Evolutionary conservation across 2,113 vertebrate genomes (phyloP), one percentile per base, ranked within the genome.

Genomic region (Lates calcarifer): DNA sequence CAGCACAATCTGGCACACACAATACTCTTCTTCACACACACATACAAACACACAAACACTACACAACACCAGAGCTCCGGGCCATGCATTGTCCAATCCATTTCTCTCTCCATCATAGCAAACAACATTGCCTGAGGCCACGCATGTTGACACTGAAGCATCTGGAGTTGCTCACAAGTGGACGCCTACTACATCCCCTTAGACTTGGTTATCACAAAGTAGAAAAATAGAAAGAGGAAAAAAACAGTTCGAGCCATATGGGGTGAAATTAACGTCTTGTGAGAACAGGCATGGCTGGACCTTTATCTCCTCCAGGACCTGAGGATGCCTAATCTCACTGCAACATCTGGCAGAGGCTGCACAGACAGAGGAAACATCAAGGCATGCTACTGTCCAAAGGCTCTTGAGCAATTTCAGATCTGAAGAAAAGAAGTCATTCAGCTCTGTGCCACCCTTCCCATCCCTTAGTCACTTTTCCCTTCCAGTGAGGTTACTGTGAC

Each of bases 311-410:
- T 82, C 69, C 66, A 78, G 83, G 74, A 91, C 56, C 57, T 14
- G 51, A 37, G 60, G 31, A 85, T 20, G 74, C 47, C 45, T 92
- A 78, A 92, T 93, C 92, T 89, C 74, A 14, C 74, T 28, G 75
- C 81, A 89, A 87, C 90, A 92, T 92, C 87, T 92, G 91, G 87
- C 71, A 74, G 72, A 57, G 39, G 73, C 69, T 56, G 78, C 62
- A 57, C 39, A 69, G 65, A 68, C 80, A 47, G 62, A 74, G 33
- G 67, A 51, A 72, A 63, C 85, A 87, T 82, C 76, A 70, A 81
- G 80, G 79, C 78, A 31, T 65, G 74, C 79, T 2, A 74, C 85
- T 74, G 83, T 87, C 82, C 72, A 78, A 82, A 85, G 74, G 74
- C 85, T 87, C 85, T 47, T 69, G 71, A 85, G 85, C 65, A 75